Conservation (phyloP, 2,113 vertebrate genomes). For the Scomber scombrus region DNA sequence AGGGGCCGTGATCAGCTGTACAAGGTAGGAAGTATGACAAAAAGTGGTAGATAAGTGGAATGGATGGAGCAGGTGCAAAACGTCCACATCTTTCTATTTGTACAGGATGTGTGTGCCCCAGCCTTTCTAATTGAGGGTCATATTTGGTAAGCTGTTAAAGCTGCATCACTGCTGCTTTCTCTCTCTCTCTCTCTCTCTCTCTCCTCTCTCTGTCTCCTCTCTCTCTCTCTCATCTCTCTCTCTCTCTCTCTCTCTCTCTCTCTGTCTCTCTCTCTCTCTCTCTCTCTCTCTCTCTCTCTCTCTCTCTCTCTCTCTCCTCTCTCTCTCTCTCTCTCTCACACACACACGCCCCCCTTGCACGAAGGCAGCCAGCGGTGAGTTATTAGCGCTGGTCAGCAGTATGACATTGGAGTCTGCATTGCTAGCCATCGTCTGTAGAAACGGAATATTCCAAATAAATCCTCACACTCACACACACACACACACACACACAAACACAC, state of each 20-base stretch:
- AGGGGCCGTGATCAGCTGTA: slow-evolving; percentile 14
- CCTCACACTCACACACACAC: too few species aligned
- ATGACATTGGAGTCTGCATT: slow-evolving; percentile 69
- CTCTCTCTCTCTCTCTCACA: neutral
- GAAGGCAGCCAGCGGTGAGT: slow-evolving; percentile 54
- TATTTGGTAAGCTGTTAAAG: slow-evolving; percentile 26
- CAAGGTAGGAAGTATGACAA: slow-evolving; percentile 14
- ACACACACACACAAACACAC: slow-evolving; percentile 4
- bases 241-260: too few species aligned
- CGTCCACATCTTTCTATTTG: slow-evolving; percentile 11
- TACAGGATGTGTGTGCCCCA: neutral
- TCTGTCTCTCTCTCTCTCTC: too few species aligned
- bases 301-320: neutral
- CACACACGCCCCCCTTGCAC: neutral
- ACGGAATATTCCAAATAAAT: slow-evolving; percentile 77
- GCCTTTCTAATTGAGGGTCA: slow-evolving; percentile 17
- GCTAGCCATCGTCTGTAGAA: slow-evolving; percentile 64
- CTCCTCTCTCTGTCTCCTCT: too few species aligned
- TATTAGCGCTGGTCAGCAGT: slow-evolving; percentile 74
- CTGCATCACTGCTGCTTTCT: neutral
- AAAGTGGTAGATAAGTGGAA: slow-evolving; percentile 41
- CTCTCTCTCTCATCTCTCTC: too few species aligned
- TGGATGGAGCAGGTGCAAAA: slow-evolving; percentile 24
- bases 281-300: neutral
- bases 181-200: neutral